Base-by-base conservation (phyloP, 1,140 invertebrate genomes). In the Drosophila quadrilineata region DNA sequence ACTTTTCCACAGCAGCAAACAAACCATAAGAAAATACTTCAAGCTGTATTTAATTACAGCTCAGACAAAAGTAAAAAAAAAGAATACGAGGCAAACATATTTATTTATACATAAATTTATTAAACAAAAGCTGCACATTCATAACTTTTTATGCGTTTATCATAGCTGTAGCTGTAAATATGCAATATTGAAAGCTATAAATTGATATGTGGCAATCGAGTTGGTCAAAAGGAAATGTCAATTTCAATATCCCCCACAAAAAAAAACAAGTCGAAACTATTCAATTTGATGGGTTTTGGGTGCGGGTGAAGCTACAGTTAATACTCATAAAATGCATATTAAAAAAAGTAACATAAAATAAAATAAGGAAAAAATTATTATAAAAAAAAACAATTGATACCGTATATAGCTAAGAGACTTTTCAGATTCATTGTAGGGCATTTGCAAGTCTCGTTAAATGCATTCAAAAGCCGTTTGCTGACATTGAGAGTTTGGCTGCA, bases 291-390 rank as follows among this genome's bases (percentile, higher is more conserved):
- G 36, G 33, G 35, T 21, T 12, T 41, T 29, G 19, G 64, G 65
- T 74, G 76, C 57, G 75, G 63, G 64, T 54, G 68, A 29, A 53
- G 54, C 26, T 36, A 21, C 31, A 28, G 74, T 54, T 54, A 79
- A 65, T 59, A 53, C 48, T 49, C 62, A 35, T 64, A 54, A 77
- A 79, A 70, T 70, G 24, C 43, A 63, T 67, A 63, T 76, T 63
- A 76, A 77, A n/a, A n/a, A n/a, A n/a, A n/a, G n/a, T n/a, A 46
- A 56, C 33, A 49, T 33, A 16, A 36, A 24, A 33, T 21, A 22
- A 16, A 31, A 46, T 35, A 40, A n/a, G n/a, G n/a, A n/a, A 56
- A 69, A 64, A 53, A 62, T 69, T 52, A 58, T n/a, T n/a, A 49
- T 40, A 69, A 59, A 54, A 45, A 33, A 28, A 31, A 45, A 40